A percentile compares a stretch with the other conserved stretches of the same genome.
These are phyloP conservation scores for Holothuria glaberrima DNA, from an alignment of 35 echinoderm and acorn worm species.

Conservation along the genomic window DNA sequence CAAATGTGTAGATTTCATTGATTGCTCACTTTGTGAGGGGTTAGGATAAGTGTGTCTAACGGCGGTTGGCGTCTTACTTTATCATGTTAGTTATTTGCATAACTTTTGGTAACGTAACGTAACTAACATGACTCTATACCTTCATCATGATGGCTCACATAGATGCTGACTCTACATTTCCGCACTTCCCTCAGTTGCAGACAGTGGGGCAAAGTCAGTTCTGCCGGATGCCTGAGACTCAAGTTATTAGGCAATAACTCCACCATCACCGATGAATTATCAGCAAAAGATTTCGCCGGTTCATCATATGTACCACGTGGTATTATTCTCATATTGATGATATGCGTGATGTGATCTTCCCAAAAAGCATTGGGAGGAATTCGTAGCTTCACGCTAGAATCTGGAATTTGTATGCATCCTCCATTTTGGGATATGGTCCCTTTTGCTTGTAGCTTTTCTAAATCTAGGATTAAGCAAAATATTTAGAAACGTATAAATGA, in stretches of 20 bases:
- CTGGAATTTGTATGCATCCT: neutral
- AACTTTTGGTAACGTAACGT: no score
- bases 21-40: no score
- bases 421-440: neutral
- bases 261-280: neutral
- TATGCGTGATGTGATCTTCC: neutral
- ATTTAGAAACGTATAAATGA: no score
- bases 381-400: neutral
- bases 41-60: no score
- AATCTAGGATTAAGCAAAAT: neutral
- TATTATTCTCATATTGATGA: neutral
- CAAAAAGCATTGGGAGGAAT: neutral
- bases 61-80: no score
- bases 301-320: neutral
- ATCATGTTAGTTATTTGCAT: no score
- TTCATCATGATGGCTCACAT: neutral
- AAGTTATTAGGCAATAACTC: conserved; percentile 1
- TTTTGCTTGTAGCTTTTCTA: neutral
- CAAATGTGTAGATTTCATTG: no score
- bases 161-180: neutral
- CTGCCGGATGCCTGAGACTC: neutral
- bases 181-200: neutral
- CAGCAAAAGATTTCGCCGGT: neutral
- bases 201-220: conserved; percentile 7
- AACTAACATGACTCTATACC: no score